Conservation (phyloP, 2,113 vertebrate species). For the Chunga burmeisteri region DNA sequence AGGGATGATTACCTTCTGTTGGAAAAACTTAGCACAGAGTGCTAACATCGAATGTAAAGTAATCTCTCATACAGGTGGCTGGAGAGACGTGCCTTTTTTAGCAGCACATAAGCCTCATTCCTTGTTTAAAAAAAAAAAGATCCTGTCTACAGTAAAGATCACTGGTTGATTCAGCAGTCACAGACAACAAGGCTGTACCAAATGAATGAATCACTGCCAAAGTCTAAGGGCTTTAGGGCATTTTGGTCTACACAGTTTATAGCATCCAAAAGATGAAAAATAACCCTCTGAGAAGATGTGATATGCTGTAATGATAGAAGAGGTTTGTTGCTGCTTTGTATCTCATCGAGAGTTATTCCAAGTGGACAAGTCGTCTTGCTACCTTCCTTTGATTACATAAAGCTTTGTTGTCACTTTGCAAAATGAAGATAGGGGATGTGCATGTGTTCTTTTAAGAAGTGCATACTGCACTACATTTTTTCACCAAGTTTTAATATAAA, state of each 20-base stretch:
- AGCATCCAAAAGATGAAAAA: conserved; percentile 21
- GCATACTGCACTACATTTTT: not conserved
- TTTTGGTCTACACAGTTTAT: not conserved
- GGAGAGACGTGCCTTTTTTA: not conserved
- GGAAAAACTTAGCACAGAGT: not conserved
- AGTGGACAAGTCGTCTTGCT: not conserved
- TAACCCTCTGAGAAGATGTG: not conserved
- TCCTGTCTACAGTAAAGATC: not conserved
- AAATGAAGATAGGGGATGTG: not conserved
- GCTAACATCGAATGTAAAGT: not conserved
- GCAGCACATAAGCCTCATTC: not conserved
- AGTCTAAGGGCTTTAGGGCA: not conserved
- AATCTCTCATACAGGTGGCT: not conserved
- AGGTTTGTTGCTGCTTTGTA: not conserved
- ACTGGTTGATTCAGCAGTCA: not conserved
- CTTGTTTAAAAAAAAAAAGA: not conserved
- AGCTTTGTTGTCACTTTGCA: not conserved
- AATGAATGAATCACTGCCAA: not conserved
- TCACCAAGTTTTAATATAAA: not conserved
- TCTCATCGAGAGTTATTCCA: not conserved
- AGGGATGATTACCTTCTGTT: not conserved
- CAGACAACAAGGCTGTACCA: not conserved
- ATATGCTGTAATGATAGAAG: not conserved
- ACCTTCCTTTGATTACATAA: not conserved
- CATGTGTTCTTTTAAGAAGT: not conserved